These are phyloP conservation scores for Ceramica pisi DNA, from an alignment of 2,888 invertebrate species.

Conservation along the genomic window DNA sequence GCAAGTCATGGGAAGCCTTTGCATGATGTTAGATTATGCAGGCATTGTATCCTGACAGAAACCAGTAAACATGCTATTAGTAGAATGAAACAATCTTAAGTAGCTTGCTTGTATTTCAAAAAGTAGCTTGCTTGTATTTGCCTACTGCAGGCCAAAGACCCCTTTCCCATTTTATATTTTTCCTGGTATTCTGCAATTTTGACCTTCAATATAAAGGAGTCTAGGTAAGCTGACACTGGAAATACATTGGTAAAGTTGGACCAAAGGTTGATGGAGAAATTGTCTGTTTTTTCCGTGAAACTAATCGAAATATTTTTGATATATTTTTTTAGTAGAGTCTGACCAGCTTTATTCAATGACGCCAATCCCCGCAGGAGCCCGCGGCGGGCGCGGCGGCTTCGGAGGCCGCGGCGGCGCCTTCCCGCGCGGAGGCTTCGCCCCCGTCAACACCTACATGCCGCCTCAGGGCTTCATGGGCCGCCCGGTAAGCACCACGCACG, in stretches of 20 bases:
- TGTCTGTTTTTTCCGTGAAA: neutral
- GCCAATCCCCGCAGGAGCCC: slow-evolving; percentile 72
- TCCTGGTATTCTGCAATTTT: neutral
- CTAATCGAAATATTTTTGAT: neutral
- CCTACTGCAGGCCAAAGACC: neutral
- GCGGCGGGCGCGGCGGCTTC: slow-evolving; percentile 86
- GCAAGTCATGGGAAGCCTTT: neutral
- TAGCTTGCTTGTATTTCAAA: neutral
- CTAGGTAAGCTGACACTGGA: neutral
- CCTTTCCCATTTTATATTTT: neutral
- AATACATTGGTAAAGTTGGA: neutral
- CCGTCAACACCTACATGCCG: slow-evolving; percentile 86
- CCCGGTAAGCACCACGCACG: slow-evolving; percentile 74
- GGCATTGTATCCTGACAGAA: neutral
- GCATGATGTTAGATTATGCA: neutral
- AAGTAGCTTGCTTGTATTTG: neutral
- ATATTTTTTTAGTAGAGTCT: slow-evolving; percentile 13
- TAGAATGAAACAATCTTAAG: too few relatives aligned
- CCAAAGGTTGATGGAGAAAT: too few relatives aligned
- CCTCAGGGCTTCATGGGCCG: slow-evolving; percentile 87
- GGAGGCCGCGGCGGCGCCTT: slow-evolving; percentile 84
- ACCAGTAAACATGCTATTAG: neutral
- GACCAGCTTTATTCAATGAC: neutral
- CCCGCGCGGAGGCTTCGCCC: slow-evolving; percentile 87
- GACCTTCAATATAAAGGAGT: neutral